Base-by-base conservation (phyloP, 2,888 invertebrate species). In the Zonitis immaculata region DNA sequence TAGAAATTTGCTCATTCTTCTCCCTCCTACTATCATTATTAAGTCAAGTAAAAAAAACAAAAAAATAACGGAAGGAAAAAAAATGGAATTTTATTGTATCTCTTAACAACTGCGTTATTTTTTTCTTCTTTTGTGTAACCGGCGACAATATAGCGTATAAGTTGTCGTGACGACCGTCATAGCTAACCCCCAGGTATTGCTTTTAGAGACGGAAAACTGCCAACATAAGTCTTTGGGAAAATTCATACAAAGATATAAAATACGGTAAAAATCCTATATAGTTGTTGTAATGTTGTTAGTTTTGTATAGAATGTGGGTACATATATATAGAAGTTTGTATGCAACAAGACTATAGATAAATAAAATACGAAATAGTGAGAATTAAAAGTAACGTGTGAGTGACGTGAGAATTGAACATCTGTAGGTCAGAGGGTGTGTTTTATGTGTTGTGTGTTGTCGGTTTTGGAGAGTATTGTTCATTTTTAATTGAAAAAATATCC, bases 161-260 rank as follows among this genome's bases (percentile, higher is more conserved):
- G 53, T 53, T 49, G 53, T 49, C 53, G 46, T 53, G 49, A 25
- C 53, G 53, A 53, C 53, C 49, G 46, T 35, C 35, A 28, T 49
- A 44, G 39, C 30, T 49, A 47, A 49, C 49, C 49, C 47, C 45
- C 49, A 53, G 53, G 53, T 53, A 35, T 46, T 46, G 49, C 30
- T 52, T 49, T 42, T 22, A 39, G 16, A 32, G 28, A 42, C 27
- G 25, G 39, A 44, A 44, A 44, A 44, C 27, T 18, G 26, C 47
- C 47, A 30, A 16, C 16, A 18, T 9, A 18, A 9, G 35, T 16
- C 35, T 35, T 35, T 18, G 35, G 16, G 35, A 16, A 22, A 18
- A 16, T 18, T 35, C 16, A 18, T 35, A 18, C 22, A 16, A 35
- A 35, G 16, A 35, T 35, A 35, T 9, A 16, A 32, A 35, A 9